Base-by-base conservation (phyloP, 2,113 vertebrate species). In the Gobiocypris rarus region DNA sequence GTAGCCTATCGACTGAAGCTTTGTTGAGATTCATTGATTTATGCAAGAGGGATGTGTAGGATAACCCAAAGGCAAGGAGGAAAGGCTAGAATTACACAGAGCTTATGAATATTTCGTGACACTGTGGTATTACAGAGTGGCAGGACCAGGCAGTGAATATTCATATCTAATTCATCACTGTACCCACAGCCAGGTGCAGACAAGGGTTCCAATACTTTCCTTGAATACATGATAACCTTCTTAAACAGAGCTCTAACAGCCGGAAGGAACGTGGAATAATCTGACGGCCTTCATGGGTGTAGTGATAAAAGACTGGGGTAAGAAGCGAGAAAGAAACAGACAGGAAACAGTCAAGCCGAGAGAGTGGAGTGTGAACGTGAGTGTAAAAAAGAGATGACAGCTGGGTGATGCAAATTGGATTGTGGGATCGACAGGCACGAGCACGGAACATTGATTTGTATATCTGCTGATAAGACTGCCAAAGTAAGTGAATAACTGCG, bases 21-120 rank as follows among this genome's bases (percentile, higher is more conserved):
- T 79, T 48, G n/a, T 80, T 85, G 50, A 78, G 58, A 73, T 24
- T 61, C 75, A 71, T 24, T 34, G 75, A 83, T 83, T 74, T 70
- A 63, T 61, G 50, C 43, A 45, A 13, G 59, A 31, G 56, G 38
- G 28, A 67, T 3, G 75, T 74, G 50, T 28, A 50, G 48, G n/a
- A 81, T 50, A 63, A 38, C 43, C 43, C 17, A 56, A 59, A n/a
- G 50, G 45, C 26, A 34, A 59, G 17, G 22, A 50, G 65, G 31
- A 70, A 52, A 28, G 7, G 63, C 61, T 75, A 65, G 19, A 59
- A 34, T 80, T 85, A 79, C 87, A 56, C 11, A 22, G 22, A 58
- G 80, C 73, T 84, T 65, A 86, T 87, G 77, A 86, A 89, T 85
- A 89, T 85, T 81, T 85, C 11, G 50, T 81, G 83, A 81, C 80